These are phyloP conservation scores for Dasyornis broadbenti DNA, from an alignment of 2,113 vertebrate genomes.

Conservation along the genomic window DNA sequence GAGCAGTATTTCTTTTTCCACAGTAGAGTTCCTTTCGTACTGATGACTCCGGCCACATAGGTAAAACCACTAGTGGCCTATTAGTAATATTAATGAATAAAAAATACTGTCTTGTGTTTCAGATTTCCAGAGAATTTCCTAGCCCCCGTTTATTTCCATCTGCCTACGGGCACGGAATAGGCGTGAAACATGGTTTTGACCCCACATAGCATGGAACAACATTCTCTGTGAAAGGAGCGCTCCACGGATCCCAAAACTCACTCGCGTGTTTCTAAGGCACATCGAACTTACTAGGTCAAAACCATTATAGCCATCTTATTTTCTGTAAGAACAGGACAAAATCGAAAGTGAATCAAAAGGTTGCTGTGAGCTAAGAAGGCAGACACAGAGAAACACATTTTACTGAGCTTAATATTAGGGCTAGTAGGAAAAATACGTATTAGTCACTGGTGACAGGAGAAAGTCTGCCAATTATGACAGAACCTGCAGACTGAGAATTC, in stretches of 20 bases:
- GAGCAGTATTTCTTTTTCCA: not conserved
- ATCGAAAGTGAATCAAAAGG: not conserved
- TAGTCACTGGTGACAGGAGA: not conserved
- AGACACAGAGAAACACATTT: not conserved
- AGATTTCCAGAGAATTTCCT: not conserved
- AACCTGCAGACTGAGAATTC: not conserved
- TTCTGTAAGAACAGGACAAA: not conserved
- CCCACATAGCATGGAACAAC: not conserved
- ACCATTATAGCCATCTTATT: not conserved
- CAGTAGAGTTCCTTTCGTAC: not conserved
- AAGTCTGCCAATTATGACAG: not conserved
- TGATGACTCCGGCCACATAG: not conserved
- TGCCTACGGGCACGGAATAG: not conserved
- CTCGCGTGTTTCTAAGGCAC: not conserved
- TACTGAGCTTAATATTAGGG: not conserved
- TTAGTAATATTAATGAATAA: not conserved
- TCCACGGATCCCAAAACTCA: not conserved
- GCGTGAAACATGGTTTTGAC: not conserved
- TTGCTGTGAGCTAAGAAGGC: not conserved
- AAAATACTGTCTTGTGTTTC: not conserved
- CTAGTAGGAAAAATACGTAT: not conserved
- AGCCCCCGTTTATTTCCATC: not conserved
- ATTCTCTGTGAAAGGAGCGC: not conserved
- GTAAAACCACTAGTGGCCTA: not conserved
- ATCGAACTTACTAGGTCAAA: not conserved